phyloP scores from a whole-genome alignment of 2,113 vertebrate genomes.

The Melanerpes formicivorus region DNA sequence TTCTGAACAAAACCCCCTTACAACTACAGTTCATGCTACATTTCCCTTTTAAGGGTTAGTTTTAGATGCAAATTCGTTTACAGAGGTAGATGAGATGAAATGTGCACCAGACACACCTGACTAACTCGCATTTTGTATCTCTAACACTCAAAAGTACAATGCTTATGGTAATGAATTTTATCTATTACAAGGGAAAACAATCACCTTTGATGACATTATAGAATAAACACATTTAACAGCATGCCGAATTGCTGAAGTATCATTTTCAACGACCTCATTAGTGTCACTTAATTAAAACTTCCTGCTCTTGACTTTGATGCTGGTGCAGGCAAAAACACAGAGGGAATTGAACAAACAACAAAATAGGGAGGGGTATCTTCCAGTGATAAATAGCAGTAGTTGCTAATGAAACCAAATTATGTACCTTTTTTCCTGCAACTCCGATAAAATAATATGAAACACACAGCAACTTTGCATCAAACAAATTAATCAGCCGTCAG shows the following conservation, averaged over 20 bases:
- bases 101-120: conserved; percentile 77
- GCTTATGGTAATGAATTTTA: conserved; percentile 87
- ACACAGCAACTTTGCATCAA: conserved; percentile 87
- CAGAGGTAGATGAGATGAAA: conserved; percentile 69
- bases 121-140: conserved; percentile 75
- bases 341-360: conserved; percentile 88
- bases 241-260: conserved; percentile 88
- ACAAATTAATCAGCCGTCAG: conserved; percentile 86
- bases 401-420: conserved; percentile 92
- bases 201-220: conserved; percentile 90
- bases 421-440: conserved; percentile 88
- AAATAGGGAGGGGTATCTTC: conserved; percentile 72
- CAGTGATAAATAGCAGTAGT: conserved; percentile 88
- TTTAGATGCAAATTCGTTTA: conserved; percentile 71
- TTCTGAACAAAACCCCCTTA: conserved; percentile 35
- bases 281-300: conserved; percentile 96
- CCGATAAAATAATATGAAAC: conserved; percentile 90
- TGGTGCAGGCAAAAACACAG: conserved; percentile 84
- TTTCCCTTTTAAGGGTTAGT: conserved; percentile 67
- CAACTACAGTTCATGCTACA: conserved; percentile 28
- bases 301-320: conserved; percentile 93
- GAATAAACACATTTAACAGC: conserved; percentile 94
- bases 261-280: conserved; percentile 94
- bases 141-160: conserved; percentile 81
- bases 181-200: conserved; percentile 85